These are phyloP conservation scores for Heloderma charlesbogerti DNA, from an alignment of 2,113 vertebrate species.

Conservation along the genomic window DNA sequence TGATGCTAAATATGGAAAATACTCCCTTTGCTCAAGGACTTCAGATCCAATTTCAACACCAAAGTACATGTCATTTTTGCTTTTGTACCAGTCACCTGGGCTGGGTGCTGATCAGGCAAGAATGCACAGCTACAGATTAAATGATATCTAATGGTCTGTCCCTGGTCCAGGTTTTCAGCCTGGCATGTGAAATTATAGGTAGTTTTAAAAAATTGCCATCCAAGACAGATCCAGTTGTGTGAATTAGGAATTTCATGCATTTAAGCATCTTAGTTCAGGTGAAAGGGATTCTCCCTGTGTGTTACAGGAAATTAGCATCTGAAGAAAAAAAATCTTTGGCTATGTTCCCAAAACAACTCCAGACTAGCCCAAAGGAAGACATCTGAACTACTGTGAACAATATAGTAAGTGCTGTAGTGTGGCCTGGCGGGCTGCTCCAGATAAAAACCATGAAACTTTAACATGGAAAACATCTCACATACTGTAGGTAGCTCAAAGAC, in stretches of 20 bases:
- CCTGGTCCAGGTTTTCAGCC: background rate
- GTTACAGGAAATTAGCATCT: background rate
- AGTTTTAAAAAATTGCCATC: background rate
- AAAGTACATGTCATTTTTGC: constrained; percentile 66
- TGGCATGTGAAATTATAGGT: background rate
- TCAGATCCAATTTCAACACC: constrained; percentile 84
- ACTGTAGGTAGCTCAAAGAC: background rate
- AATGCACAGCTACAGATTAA: constrained; percentile 57
- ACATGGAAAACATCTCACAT: background rate
- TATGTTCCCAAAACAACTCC: background rate
- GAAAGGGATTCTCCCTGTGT: background rate
- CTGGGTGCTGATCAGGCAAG: constrained; percentile 60
- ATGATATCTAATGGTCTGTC: constrained; percentile 26
- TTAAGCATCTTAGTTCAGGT: background rate
- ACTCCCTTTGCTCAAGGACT: constrained; percentile 86
- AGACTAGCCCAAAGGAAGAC: background rate
- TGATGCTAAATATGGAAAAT: constrained; percentile 88
- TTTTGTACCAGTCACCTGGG: constrained; percentile 46
- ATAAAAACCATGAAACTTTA: background rate
- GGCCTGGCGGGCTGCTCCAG: background rate
- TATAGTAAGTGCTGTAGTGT: background rate
- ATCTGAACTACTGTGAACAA: background rate
- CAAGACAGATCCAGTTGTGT: background rate
- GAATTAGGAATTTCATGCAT: background rate
- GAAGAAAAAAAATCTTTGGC: background rate